Percentiles rank a stretch among this genome's conserved stretches.
Evolutionary conservation across 2,797 vertebrate species (phyloP).

Genomic region (Pseudochirops cupreus): DNA sequence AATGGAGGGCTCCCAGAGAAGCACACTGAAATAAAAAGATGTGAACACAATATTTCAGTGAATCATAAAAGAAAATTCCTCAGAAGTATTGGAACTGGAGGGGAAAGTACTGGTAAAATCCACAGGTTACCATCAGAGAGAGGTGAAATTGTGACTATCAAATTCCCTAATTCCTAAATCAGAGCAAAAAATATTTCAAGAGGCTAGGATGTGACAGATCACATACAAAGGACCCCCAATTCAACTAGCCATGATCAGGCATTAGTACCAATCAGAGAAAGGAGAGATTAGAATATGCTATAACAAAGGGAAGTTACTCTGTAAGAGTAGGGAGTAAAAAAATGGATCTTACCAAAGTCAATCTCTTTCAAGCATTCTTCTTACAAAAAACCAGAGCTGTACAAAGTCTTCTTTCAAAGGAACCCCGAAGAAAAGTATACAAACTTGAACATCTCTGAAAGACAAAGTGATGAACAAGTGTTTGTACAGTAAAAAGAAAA

Average conservation of each 20-base stretch:
- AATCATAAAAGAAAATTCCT: not conserved
- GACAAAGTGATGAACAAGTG: not conserved
- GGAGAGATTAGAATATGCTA: not conserved
- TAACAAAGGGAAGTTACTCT: not conserved
- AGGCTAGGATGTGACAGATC: not conserved
- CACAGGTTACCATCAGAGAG: not conserved
- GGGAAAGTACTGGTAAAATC: not conserved
- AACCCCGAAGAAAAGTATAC: not conserved
- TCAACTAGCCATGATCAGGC: not conserved
- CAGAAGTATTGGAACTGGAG: not conserved
- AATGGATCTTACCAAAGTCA: not conserved
- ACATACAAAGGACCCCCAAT: not conserved
- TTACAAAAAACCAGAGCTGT: not conserved
- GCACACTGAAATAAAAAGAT: not conserved
- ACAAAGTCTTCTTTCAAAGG: not conserved
- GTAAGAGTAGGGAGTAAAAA: not conserved
- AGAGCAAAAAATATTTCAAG: not conserved
- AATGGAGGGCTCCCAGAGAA: not conserved
- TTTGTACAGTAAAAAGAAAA: not conserved
- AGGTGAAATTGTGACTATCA: not conserved
- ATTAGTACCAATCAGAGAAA: not conserved
- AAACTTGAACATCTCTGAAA: not conserved
- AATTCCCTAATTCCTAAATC: not conserved
- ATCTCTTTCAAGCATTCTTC: not conserved
- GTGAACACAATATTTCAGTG: not conserved